Evolutionary conservation across 1,140 invertebrate species (phyloP).

Genomic region (Drosophila watanabei): DNA sequence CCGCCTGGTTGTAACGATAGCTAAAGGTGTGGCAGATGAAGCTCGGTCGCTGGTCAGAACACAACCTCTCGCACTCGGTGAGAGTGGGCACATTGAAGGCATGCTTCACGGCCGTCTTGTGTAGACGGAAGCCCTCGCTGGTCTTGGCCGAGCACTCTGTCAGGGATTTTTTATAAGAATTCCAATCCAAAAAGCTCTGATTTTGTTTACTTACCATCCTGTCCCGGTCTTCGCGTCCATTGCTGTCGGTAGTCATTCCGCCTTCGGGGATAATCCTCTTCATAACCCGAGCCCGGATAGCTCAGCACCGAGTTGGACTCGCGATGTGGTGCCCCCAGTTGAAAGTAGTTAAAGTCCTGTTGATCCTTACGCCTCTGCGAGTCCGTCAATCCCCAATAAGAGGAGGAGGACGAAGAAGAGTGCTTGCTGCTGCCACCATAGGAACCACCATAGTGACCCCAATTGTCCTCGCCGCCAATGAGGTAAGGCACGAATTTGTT

Average conservation of each 20-base stretch:
- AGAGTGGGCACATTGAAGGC: constrained; percentile 89
- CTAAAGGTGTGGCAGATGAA: constrained; percentile 92
- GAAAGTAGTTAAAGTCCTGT: constrained; percentile 81
- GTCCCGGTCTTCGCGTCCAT: constrained; percentile 79
- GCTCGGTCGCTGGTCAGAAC: constrained; percentile 88
- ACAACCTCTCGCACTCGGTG: constrained; percentile 91
- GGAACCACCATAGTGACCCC: constrained; percentile 84
- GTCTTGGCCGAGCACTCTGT: constrained; percentile 91
- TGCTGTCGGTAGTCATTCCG: constrained; percentile 76
- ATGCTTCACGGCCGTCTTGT: constrained; percentile 88
- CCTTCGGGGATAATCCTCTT: constrained; percentile 54
- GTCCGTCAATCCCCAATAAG: constrained; percentile 75
- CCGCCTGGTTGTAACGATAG: constrained; percentile 87
- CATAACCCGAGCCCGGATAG: constrained; percentile 80
- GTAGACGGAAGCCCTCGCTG: constrained; percentile 90
- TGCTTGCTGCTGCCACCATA: constrained; percentile 84
- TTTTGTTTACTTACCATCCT: constrained; percentile 67
- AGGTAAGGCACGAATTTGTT: constrained; percentile 80
- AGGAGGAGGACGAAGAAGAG: constrained; percentile 50
- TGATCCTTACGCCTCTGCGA: constrained; percentile 77
- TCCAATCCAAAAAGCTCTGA: background rate
- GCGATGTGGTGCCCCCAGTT: constrained; percentile 60
- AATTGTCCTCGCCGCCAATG: constrained; percentile 72
- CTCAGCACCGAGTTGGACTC: constrained; percentile 72
- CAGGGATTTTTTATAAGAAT: background rate